Evolutionary conservation across 2,888 invertebrate genomes (phyloP).

Genomic region (Eulithis prunata): DNA sequence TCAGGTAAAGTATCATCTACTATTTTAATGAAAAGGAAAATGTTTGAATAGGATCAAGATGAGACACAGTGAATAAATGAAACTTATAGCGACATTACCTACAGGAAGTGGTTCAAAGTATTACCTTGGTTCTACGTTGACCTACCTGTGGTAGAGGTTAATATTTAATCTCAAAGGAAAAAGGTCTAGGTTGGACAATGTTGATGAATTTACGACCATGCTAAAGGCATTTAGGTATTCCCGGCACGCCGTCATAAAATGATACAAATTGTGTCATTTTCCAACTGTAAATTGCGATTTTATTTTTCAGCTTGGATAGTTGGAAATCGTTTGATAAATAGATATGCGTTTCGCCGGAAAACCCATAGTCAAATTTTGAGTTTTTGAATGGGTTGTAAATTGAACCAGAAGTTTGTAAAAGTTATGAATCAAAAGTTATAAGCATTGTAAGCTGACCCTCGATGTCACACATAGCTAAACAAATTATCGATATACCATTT

Average conservation of each 20-base stretch:
- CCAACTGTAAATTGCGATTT: constrained; percentile 2
- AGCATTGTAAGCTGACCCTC: too few relatives aligned
- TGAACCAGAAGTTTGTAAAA: too few relatives aligned
- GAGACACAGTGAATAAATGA: constrained; percentile 3
- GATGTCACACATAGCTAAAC: too few relatives aligned
- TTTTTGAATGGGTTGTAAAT: too few relatives aligned
- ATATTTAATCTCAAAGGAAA: constrained; percentile 24
- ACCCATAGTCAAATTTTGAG: too few relatives aligned
- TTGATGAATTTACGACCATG: constrained; percentile 12
- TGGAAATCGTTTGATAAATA: background rate
- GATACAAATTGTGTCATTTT: constrained; percentile 21
- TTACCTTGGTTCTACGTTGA: constrained; percentile 17
- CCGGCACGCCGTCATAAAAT: constrained; percentile 16
- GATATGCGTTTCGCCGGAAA: too few relatives aligned
- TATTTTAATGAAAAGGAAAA: too few relatives aligned
- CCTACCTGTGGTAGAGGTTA: constrained; percentile 18
- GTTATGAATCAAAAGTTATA: too few relatives aligned
- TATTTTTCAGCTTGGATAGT: constrained; percentile 1
- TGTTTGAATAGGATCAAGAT: background rate
- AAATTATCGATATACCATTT: too few relatives aligned
- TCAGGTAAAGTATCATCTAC: background rate
- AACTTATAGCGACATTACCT: constrained; percentile 22
- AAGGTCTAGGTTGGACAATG: constrained; percentile 28
- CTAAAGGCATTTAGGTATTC: constrained; percentile 8
- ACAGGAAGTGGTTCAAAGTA: constrained; percentile 6